phyloP scores from a whole-genome alignment of 2,113 vertebrate species.

The Callospermophilus lateralis region DNA sequence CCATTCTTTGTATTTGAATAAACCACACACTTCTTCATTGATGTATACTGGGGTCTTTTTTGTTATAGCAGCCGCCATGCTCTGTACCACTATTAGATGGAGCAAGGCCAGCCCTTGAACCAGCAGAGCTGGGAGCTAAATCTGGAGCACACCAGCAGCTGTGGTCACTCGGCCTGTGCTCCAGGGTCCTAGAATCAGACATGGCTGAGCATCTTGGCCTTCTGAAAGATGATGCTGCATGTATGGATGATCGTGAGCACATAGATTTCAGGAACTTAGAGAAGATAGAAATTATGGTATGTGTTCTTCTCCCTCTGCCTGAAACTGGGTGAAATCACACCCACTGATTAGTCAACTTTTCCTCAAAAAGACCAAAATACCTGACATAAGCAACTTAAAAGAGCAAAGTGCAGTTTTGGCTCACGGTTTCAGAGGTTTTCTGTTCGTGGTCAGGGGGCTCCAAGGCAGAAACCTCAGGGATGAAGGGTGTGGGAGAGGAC shows the following conservation, averaged over 20 bases:
- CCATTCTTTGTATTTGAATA: not conserved
- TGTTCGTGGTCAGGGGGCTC: not conserved
- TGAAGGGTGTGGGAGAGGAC: too few relatives aligned
- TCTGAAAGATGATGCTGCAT: not conserved
- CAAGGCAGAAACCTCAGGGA: too few relatives aligned
- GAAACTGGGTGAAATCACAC: too few relatives aligned
- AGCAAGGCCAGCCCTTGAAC: accelerated
- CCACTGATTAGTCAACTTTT: not conserved
- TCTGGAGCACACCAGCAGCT: accelerated
- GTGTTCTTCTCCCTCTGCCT: not conserved
- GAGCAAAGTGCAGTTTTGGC: not conserved
- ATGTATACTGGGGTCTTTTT: not conserved
- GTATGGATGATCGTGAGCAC: accelerated
- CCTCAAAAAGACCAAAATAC: not conserved
- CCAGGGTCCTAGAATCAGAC: accelerated
- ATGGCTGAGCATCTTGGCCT: too few relatives aligned
- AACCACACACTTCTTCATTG: not conserved
- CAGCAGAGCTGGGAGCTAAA: not conserved
- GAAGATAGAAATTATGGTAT: too few relatives aligned
- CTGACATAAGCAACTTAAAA: not conserved
- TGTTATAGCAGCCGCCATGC: too few relatives aligned
- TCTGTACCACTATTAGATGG: not conserved
- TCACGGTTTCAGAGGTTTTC: not conserved
- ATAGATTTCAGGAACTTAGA: not conserved
- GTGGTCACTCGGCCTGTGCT: accelerated